Conservation (phyloP, 2,888 invertebrate species). For the Stratiomys singularior region DNA sequence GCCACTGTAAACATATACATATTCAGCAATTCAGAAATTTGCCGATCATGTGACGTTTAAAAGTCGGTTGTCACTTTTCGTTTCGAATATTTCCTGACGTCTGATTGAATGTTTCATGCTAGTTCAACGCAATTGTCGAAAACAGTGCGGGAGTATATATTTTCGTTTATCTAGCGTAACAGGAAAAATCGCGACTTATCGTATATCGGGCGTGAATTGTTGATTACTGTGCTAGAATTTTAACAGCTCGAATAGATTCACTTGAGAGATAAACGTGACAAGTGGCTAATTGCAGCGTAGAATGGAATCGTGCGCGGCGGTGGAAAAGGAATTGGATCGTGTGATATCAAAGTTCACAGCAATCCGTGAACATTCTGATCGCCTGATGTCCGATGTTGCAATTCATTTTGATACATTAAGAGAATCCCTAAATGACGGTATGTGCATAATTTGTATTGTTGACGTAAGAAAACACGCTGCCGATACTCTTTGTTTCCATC, state of each 20-base stretch:
- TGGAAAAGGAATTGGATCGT: slow-evolving; percentile 64
- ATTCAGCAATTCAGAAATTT: slow-evolving; percentile 2
- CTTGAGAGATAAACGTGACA: no score
- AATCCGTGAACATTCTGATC: slow-evolving; percentile 61
- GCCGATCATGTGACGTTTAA: not conserved
- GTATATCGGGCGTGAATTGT: not conserved
- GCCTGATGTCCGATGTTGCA: slow-evolving; percentile 61
- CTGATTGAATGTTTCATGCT: slow-evolving; percentile 3
- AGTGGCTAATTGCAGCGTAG: slow-evolving; percentile 17
- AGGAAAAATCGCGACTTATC: not conserved
- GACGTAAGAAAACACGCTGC: not conserved
- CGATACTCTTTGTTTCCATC: slow-evolving; percentile 21
- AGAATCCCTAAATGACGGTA: slow-evolving; percentile 59
- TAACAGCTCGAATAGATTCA: not conserved
- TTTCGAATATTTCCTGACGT: slow-evolving; percentile 3
- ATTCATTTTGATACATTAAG: slow-evolving; percentile 60
- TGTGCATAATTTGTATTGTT: slow-evolving; percentile 15
- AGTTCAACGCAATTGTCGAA: not conserved
- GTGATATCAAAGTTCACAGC: slow-evolving; percentile 63
- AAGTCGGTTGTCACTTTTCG: not conserved
- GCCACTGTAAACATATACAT: not conserved
- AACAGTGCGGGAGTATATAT: not conserved
- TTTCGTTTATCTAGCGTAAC: not conserved
- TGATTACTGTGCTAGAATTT: not conserved
- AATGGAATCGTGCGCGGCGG: slow-evolving; percentile 62